Percentiles rank a stretch among this genome's conserved stretches.
These are phyloP conservation scores for Phengaris arion DNA, from an alignment of 2,888 invertebrate genomes.

Conservation along the genomic window DNA sequence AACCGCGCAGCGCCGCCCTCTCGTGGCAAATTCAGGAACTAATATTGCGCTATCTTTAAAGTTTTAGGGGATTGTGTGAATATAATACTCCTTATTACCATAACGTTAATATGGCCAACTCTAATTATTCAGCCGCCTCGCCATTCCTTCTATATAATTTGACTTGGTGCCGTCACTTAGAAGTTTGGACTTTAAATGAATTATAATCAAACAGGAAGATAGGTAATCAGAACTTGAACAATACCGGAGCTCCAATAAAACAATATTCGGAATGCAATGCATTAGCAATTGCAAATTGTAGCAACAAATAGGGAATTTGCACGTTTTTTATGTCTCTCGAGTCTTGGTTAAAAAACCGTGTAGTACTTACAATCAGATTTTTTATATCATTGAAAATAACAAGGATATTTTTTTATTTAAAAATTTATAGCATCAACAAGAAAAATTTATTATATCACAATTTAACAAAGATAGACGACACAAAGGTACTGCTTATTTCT, in stretches of 20 bases:
- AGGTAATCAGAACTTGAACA: constrained; percentile 29
- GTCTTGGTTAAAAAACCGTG: too few species aligned
- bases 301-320: not conserved
- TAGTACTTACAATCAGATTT: too few species aligned
- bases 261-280: not conserved
- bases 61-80: constrained; percentile 7
- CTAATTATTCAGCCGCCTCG: constrained; percentile 15
- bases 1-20: constrained; percentile 42
- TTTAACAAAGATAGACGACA: too few species aligned
- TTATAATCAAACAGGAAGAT: constrained; percentile 21
- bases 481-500: too few species aligned
- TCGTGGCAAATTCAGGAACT: constrained; percentile 35
- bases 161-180: constrained; percentile 3
- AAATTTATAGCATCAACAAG: too few species aligned
- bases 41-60: constrained; percentile 14
- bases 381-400: too few species aligned
- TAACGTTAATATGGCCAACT: constrained; percentile 25
- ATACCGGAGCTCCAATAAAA: constrained; percentile 5
- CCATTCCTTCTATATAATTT: constrained; percentile 19
- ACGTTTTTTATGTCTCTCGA: not conserved
- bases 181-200: constrained; percentile 18
- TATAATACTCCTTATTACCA: constrained; percentile 31
- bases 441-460: too few species aligned
- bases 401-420: too few species aligned
- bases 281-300: not conserved